Evolutionary conservation across 2,113 vertebrate genomes (phyloP).

Genomic region (Marcusenius ussheri): DNA sequence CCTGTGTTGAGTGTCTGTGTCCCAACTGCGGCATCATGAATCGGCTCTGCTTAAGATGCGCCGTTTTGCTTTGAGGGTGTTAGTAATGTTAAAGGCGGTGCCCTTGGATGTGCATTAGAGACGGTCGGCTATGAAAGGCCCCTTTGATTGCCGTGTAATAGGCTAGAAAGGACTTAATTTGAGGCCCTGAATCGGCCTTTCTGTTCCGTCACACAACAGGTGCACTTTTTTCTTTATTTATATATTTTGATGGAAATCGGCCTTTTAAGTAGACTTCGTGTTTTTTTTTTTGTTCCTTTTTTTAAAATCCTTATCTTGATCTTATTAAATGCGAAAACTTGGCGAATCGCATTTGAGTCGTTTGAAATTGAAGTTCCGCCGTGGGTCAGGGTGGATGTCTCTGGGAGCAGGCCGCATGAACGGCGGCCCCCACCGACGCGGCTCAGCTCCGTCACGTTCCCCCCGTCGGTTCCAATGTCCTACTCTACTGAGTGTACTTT

Average conservation of each 20-base stretch:
- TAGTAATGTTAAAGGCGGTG: not conserved
- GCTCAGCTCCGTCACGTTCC: conserved; percentile 9
- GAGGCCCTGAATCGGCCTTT: not conserved
- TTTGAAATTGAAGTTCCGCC: not conserved
- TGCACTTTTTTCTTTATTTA: not conserved
- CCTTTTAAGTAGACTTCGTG: not conserved
- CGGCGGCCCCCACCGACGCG: not conserved
- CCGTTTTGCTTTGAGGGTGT: not conserved
- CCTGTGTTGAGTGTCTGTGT: not conserved
- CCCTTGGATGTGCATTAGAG: not conserved
- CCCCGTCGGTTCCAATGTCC: conserved; percentile 19
- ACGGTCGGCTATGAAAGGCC: not conserved
- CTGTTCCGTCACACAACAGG: not conserved
- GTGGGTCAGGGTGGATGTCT: not conserved
- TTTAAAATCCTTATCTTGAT: not conserved
- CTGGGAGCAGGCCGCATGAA: not conserved
- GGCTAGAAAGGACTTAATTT: conserved; percentile 10
- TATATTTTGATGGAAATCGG: not conserved
- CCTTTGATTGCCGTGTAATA: conserved; percentile 12
- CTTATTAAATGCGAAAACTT: not conserved
- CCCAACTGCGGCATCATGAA: not conserved
- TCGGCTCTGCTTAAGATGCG: not conserved
- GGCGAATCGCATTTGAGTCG: not conserved
- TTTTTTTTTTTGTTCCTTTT: not conserved
- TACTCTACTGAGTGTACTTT: conserved; percentile 22